Conservation (phyloP, 2,888 invertebrate species). For the Eristalis tenax region DNA sequence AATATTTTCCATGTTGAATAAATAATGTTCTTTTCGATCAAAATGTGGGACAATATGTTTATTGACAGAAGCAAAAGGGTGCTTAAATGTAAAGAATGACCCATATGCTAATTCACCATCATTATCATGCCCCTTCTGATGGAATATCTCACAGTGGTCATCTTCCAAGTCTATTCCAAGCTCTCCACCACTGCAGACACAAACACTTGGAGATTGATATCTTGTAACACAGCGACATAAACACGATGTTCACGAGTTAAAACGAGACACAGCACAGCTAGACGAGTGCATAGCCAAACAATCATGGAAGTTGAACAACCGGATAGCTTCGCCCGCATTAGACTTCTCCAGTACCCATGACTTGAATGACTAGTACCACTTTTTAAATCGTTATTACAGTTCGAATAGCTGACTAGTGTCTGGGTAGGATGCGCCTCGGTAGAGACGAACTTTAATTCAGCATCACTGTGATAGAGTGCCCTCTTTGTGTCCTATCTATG, state of each 20-base stretch:
- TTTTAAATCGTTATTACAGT: slow-evolving; percentile 52
- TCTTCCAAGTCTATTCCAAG: slow-evolving; percentile 65
- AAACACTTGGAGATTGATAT: slow-evolving; percentile 43
- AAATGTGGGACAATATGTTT: background rate
- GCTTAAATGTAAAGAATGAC: slow-evolving; percentile 34
- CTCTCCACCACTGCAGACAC: slow-evolving; percentile 22
- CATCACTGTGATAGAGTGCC: slow-evolving; percentile 63
- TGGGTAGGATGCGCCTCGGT: slow-evolving; percentile 16
- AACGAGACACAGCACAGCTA: background rate
- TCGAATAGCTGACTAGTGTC: slow-evolving; percentile 44
- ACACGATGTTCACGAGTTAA: background rate
- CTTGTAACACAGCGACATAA: slow-evolving; percentile 34
- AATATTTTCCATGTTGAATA: no score
- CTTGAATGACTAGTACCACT: slow-evolving; percentile 45
- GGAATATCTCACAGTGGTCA: slow-evolving; percentile 66
- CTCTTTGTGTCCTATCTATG: slow-evolving; percentile 55
- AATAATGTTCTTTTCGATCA: no score
- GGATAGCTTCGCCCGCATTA: slow-evolving; percentile 43
- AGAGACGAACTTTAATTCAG: slow-evolving; percentile 45
- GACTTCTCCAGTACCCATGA: background rate
- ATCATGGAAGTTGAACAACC: slow-evolving; percentile 63
- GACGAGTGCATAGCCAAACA: slow-evolving; percentile 16
- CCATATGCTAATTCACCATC: slow-evolving; percentile 48
- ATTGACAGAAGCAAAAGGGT: no score
- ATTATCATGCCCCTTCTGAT: slow-evolving; percentile 54